Evolutionary conservation across 2,797 vertebrate genomes (phyloP), one percentile per base, ranked within the genome.

Genomic region (Anguilla marmorata): DNA sequence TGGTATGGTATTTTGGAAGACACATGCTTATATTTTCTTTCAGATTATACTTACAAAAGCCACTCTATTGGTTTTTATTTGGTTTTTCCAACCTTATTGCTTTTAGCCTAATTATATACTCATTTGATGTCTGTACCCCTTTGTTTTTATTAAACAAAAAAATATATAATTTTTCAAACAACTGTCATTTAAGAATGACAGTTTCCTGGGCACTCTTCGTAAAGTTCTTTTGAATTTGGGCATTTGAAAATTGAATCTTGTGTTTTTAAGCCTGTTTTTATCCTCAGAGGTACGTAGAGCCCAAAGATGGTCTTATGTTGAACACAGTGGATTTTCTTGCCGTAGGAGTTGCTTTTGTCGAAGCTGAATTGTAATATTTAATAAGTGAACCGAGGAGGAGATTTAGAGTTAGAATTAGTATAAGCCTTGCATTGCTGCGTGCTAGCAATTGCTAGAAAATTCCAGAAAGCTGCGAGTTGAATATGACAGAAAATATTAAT

Each of bases 341-440:
- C 54, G 56, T 58, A 60, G 1, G 85, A 86, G 88, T 88, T 87
- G 87, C 89, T 74, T 27, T 90, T 92, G 88, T 91, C 86, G 82
- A 60, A 79, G 88, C 89, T 91, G 89, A 50, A 89, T 92, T 92
- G 89, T 90, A 87, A 85, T 84, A 87, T 91, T 90, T 90, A 92
- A 89, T 89, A 88, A 90, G 88, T 83, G 74, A 92, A 79, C 85
- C 89, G 11, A 87, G 45, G 50, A 86, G 88, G 91, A 93, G 91
- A 92, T 93, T 92, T 92, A 84, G 80, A 89, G 60, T 86, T 79
- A 86, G 85, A 90, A 89, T 90, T 85, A 87, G 85, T 91, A 88
- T 93, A 92, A 92, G 89, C 90, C 74, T 87, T 89, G 86, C 91
- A 91, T 91, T 89, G 90, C 85, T 90, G 86, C 90, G 89, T 89